These are phyloP conservation scores for Pteronura brasiliensis DNA, from an alignment of 2,113 vertebrate species.

Conservation along the genomic window DNA sequence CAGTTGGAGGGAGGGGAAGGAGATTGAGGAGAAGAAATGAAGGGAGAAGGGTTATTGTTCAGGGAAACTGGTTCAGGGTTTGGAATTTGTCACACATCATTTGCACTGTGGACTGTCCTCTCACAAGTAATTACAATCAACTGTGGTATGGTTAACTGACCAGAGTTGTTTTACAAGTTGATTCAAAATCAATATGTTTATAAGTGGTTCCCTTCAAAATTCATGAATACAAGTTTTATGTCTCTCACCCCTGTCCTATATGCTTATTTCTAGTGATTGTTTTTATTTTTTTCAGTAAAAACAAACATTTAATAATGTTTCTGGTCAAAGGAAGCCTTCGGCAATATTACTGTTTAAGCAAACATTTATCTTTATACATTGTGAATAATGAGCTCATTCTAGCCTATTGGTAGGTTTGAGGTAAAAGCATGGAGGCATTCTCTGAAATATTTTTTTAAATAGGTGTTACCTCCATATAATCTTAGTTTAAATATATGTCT, in stretches of 20 bases:
- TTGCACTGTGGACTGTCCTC: background rate
- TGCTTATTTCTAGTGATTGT: background rate
- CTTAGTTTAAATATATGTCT: background rate
- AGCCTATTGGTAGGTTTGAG: background rate
- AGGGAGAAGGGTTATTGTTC: background rate
- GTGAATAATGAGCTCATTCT: background rate
- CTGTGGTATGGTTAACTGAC: background rate
- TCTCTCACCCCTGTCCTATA: background rate
- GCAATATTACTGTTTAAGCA: background rate
- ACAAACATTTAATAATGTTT: background rate
- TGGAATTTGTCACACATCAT: background rate
- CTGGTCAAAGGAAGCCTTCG: background rate
- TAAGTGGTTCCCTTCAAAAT: background rate
- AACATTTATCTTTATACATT: background rate
- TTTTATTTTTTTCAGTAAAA: slow-evolving; percentile 16
- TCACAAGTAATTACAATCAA: background rate
- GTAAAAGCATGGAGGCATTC: background rate
- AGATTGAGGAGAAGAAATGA: background rate
- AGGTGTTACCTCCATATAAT: background rate
- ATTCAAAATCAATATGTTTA: background rate
- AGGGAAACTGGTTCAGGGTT: background rate
- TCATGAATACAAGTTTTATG: background rate
- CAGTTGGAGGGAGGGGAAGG: background rate
- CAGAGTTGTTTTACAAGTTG: background rate
- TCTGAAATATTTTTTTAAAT: background rate